Conservation (phyloP, 2,113 vertebrate genomes). For the Ursus arctos region DNA sequence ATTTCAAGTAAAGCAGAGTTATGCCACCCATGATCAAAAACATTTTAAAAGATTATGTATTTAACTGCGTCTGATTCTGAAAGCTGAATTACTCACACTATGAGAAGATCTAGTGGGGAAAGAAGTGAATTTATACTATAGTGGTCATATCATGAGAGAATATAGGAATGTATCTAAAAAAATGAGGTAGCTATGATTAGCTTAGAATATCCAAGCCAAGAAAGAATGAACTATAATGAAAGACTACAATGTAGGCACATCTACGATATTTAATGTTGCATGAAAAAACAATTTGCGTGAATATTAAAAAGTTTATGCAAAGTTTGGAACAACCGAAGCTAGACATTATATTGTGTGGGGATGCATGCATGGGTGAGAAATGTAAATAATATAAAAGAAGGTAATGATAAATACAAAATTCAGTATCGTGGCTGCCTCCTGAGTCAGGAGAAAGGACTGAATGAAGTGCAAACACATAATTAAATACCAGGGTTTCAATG, state of each 20-base stretch:
- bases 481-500: neutral
- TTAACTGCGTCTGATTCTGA: neutral
- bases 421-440: neutral
- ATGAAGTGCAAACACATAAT: neutral
- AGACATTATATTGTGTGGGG: neutral
- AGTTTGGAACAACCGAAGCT: neutral
- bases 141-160: neutral
- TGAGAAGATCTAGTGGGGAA: neutral
- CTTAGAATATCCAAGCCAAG: neutral
- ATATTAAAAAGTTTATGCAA: neutral
- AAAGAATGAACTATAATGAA: neutral
- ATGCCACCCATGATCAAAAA: neutral
- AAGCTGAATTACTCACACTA: neutral
- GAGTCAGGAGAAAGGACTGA: neutral
- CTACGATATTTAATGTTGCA: neutral
- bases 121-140: neutral
- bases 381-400: neutral
- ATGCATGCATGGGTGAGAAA: neutral
- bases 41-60: neutral
- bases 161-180: neutral
- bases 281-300: neutral
- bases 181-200: neutral
- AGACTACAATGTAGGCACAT: neutral
- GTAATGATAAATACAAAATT: neutral
- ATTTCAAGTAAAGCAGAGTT: neutral